Evolutionary conservation across 2,888 invertebrate genomes (phyloP).

Genomic region (Pterostichus madidus): DNA sequence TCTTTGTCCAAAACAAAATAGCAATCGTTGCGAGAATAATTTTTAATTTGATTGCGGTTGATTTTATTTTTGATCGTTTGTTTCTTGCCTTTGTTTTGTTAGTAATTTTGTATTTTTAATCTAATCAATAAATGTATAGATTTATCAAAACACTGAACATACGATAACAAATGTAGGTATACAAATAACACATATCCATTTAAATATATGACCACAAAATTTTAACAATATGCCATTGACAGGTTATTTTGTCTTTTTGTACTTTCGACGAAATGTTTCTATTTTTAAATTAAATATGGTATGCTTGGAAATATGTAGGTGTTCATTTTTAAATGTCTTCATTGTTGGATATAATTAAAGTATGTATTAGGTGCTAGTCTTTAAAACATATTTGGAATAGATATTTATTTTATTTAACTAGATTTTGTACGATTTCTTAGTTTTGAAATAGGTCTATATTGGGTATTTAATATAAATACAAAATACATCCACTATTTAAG

Average conservation of each 20-base stretch:
- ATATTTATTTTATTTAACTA: no score
- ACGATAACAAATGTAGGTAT: conserved; percentile 69
- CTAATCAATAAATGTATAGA: conserved; percentile 69
- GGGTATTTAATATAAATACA: no score
- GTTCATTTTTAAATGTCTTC: no score
- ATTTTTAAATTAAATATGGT: not conserved
- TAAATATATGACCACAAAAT: conserved; percentile 69
- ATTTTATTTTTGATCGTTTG: conserved; percentile 54
- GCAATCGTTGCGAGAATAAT: conserved; percentile 6
- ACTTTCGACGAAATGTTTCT: conserved; percentile 10
- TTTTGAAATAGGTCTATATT: no score
- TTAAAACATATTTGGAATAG: no score
- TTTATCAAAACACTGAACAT: conserved; percentile 71
- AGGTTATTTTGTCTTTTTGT: conserved; percentile 27
- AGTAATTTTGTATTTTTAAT: conserved; percentile 45
- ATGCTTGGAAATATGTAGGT: no score
- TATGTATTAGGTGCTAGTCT: no score
- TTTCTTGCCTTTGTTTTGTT: conserved; percentile 46
- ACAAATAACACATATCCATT: conserved; percentile 71
- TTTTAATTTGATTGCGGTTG: conserved; percentile 42
- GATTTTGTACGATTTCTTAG: no score
- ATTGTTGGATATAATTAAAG: no score
- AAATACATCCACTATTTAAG: no score
- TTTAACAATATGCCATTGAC: conserved; percentile 53
- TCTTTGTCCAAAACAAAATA: not conserved